Base-by-base conservation (phyloP, 2,113 vertebrate genomes). In the Rhagologus leucostigma region DNA sequence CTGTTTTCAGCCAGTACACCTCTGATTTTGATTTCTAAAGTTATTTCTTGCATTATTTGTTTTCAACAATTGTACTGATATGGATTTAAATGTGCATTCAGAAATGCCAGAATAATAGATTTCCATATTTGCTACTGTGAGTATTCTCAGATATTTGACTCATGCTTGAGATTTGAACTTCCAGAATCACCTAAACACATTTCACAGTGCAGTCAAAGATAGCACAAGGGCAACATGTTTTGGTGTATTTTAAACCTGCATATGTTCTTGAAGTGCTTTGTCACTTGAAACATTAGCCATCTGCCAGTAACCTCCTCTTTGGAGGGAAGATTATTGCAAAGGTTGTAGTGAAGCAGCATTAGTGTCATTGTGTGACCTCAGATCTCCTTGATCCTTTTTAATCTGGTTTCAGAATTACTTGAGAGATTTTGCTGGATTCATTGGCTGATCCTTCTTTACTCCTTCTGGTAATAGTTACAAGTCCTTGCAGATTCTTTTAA, bases 241-340 rank as follows among this genome's bases (percentile, higher is more conserved):
- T 88, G 49, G 56, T 56, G 42, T 95, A 94, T 95, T 96, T 96
- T 93, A 96, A 96, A 93, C 76, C 62, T 87, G 69, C 83, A 13
- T 89, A 64, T 90, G 85, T 86, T 95, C 91, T 80, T 78, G 73
- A 87, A 95, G 69, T 90, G 90, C 92, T 96, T 78, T 97, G 90
- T 84, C 85, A 71, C 93, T 94, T 78, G 85, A 65, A 96, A 89
- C 90, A 64, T 90, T 56, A 95, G 85, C 93, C 95, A 93, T 94
- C 92, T 97, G 92, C 90, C 77, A 76, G 73, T 59, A 60, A 75
- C 53, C 60, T 70, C 52, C 79, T 70, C 56, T 90, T 64, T 37
- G 52, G 19, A 35, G 55, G 35, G 44, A 81, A 67, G 75, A 55
- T 88, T 89, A 70, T 49, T 83, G 87, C 59, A 42, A 67, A 77